phyloP scores from a whole-genome alignment of 1,140 invertebrate species.

The Drosophila kepulauana region DNA sequence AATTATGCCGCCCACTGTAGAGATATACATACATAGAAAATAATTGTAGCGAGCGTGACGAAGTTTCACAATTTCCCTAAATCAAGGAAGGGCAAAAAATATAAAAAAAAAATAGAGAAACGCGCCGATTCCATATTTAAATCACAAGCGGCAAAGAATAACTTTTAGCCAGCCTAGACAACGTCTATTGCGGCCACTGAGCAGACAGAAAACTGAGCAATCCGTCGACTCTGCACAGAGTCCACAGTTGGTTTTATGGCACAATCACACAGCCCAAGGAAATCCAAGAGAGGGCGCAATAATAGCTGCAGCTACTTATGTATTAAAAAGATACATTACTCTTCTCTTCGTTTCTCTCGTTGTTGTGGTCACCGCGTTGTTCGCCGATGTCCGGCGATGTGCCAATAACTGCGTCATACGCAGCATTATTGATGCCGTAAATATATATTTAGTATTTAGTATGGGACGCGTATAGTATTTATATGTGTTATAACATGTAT shows the following conservation, averaged over 20 bases:
- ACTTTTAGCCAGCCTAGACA: slow-evolving; percentile 8
- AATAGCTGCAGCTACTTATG: neutral
- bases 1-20: slow-evolving; percentile 1
- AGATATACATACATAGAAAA: slow-evolving; percentile 19
- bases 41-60: slow-evolving; percentile 10
- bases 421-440: too few relatives aligned
- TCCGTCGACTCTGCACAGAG: neutral
- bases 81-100: neutral
- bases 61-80: too few relatives aligned
- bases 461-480: too few relatives aligned
- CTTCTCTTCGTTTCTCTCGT: too few relatives aligned
- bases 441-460: too few relatives aligned
- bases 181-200: neutral
- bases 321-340: too few relatives aligned
- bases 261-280: neutral
- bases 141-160: slow-evolving; percentile 1
- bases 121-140: slow-evolving; percentile 32
- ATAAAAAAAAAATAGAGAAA: neutral
- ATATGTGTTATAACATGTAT: too few relatives aligned
- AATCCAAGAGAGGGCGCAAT: neutral
- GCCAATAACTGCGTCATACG: too few relatives aligned
- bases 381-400: too few relatives aligned
- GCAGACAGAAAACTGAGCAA: neutral
- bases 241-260: neutral
- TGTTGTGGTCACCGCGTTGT: too few relatives aligned